A percentile compares a stretch with the other conserved stretches of the same genome.
Evolutionary conservation across 2,113 vertebrate genomes (phyloP).

Genomic region (Ceyx cyanopectus): DNA sequence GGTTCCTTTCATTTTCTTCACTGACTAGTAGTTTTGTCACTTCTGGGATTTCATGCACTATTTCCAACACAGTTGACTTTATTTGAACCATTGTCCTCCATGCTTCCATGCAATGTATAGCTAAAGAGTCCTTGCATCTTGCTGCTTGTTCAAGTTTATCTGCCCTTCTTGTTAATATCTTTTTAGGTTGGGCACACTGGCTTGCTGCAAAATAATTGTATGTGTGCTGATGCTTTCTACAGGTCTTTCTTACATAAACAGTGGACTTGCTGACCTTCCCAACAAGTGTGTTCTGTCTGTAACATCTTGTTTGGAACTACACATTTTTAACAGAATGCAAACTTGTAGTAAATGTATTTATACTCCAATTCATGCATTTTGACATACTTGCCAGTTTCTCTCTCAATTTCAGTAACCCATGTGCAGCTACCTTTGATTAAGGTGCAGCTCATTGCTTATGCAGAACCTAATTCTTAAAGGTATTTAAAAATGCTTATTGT

Average conservation of each 20-base stretch:
- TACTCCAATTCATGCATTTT: fast-evolving
- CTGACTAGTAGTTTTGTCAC: constrained; percentile 69
- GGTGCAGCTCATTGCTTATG: background rate
- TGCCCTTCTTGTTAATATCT: background rate
- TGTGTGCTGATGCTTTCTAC: background rate
- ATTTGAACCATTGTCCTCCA: constrained; percentile 54
- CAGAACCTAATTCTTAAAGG: background rate
- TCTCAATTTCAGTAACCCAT: background rate
- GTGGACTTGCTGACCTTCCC: background rate
- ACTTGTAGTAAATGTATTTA: background rate
- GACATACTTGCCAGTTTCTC: background rate
- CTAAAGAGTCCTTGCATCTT: background rate
- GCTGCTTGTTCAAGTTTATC: background rate
- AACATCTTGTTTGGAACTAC: background rate
- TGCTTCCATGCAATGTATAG: background rate
- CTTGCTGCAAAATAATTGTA: background rate
- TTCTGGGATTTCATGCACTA: constrained; percentile 73
- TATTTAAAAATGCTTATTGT: background rate
- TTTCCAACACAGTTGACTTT: constrained; percentile 64
- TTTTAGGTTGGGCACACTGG: background rate
- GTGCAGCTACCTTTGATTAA: background rate
- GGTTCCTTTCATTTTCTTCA: constrained; percentile 67
- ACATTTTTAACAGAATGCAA: no score
- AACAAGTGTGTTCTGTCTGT: background rate
- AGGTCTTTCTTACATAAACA: background rate